Conservation (phyloP, 1,140 invertebrate genomes). For the Bombus confusus region DNA sequence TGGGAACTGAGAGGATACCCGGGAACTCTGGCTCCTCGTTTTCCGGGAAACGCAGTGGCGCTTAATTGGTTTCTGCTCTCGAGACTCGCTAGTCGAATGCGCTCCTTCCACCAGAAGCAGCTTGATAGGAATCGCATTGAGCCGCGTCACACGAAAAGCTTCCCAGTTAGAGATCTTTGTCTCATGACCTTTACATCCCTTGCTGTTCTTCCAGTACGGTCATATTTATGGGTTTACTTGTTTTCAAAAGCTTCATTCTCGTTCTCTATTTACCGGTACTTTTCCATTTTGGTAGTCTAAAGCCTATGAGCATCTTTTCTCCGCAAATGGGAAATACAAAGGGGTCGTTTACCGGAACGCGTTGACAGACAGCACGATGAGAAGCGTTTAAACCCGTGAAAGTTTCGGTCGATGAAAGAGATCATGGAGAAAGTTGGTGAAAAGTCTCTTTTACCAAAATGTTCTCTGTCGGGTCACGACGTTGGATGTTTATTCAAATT, state of each 20-base stretch:
- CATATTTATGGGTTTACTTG: conserved; percentile 2
- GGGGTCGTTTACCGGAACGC: not conserved
- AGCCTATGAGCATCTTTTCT: not conserved
- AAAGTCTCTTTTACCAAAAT: not conserved
- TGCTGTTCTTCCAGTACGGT: not conserved
- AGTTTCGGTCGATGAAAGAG: not conserved
- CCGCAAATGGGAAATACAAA: not conserved
- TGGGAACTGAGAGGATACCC: conserved; percentile 57
- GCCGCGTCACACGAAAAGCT: conserved; percentile 19
- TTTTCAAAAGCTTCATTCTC: not conserved
- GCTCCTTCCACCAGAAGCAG: conserved; percentile 34
- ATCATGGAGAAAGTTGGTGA: not conserved
- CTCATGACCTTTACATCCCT: conserved; percentile 1
- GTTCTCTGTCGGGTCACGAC: not conserved
- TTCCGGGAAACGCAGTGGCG: conserved; percentile 55
- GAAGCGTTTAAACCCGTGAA: conserved; percentile 11
- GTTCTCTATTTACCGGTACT: not conserved
- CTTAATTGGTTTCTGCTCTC: conserved; percentile 62
- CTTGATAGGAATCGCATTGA: conserved; percentile 43
- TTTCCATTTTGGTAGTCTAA: not conserved
- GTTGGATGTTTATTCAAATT: not conserved
- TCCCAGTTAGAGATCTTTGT: conserved; percentile 27
- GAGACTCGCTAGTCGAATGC: conserved; percentile 40
- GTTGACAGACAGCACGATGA: not conserved
- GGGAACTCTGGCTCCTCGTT: conserved; percentile 40